phyloP scores from a whole-genome alignment of 1,140 invertebrate species.

The Eulimnadia texana region DNA sequence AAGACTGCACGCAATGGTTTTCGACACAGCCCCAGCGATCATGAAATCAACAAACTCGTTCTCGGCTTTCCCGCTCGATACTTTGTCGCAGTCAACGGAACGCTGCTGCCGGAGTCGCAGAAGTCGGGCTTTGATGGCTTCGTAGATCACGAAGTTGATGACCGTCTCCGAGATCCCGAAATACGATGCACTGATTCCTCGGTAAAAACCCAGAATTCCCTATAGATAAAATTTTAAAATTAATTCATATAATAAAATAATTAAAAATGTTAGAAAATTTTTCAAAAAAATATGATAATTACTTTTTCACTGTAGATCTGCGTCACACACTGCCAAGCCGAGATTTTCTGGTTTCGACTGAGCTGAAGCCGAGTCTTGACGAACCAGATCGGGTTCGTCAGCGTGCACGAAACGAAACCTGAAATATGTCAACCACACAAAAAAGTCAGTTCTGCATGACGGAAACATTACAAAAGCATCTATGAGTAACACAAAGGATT shows the following conservation, averaged over 20 bases:
- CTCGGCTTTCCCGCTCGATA: conserved; percentile 3
- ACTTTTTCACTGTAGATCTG: conserved; percentile 66
- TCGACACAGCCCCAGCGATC: conserved; percentile 81
- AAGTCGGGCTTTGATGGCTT: conserved; percentile 75
- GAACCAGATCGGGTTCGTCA: conserved; percentile 99
- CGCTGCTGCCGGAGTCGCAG: conserved; percentile 32
- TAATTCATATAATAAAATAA: neutral
- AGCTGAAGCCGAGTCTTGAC: conserved; percentile 95
- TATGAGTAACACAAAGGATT: too few relatives aligned
- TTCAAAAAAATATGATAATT: conserved; percentile 15
- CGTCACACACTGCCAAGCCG: conserved; percentile 58
- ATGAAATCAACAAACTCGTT: conserved; percentile 58
- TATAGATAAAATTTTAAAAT: conserved; percentile 28
- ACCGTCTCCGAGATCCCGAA: conserved; percentile 95
- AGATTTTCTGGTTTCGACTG: conserved; percentile 62
- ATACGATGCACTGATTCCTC: conserved; percentile 96
- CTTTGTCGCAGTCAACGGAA: conserved; percentile 33
- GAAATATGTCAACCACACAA: neutral
- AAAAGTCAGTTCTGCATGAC: too few relatives aligned
- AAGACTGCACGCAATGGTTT: conserved; percentile 83
- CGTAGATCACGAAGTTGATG: conserved; percentile 98
- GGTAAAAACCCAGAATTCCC: conserved; percentile 86
- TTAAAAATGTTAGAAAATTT: neutral
- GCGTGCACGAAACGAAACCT: conserved; percentile 88
- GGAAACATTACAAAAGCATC: too few relatives aligned